Conservation (phyloP, 2,888 invertebrate species). For the Cloeon dipterum region DNA sequence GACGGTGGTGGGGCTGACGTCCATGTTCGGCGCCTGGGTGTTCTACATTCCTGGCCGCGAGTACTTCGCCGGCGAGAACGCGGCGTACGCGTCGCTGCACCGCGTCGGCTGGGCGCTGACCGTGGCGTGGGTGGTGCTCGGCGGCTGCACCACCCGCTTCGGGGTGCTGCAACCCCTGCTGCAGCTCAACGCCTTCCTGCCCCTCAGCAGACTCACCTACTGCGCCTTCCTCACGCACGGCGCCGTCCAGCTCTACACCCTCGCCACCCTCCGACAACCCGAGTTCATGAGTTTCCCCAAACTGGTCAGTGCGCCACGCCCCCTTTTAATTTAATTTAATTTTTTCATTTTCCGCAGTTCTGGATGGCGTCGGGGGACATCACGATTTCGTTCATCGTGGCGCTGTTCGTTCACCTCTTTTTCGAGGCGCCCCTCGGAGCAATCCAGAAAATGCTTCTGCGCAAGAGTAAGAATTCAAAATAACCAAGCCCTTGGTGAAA, state of each 20-base stretch:
- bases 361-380: slow-evolving; percentile 11
- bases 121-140: slow-evolving; percentile 8
- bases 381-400: slow-evolving; percentile 8
- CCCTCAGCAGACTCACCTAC: slow-evolving; percentile 43
- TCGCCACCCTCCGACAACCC: slow-evolving; percentile 26
- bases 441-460: slow-evolving; percentile 6
- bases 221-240: slow-evolving; percentile 51
- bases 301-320: no score
- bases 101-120: slow-evolving; percentile 8
- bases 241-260: slow-evolving; percentile 37
- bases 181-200: slow-evolving; percentile 12
- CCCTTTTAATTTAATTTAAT: no score
- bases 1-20: slow-evolving; percentile 1
- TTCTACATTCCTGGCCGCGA: slow-evolving; percentile 8
- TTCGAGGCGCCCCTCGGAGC: slow-evolving; percentile 10
- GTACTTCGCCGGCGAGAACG: slow-evolving; percentile 9
- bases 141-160: slow-evolving; percentile 8
- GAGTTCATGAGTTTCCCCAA: slow-evolving; percentile 8
- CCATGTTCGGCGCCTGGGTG: slow-evolving; percentile 6
- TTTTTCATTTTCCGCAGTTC: slow-evolving; percentile 7
- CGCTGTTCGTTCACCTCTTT: slow-evolving; percentile 9
- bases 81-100: slow-evolving; percentile 8
- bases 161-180: slow-evolving; percentile 6
- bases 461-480: slow-evolving; percentile 6
- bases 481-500: no score